A percentile compares a stretch with the other conserved stretches of the same genome.
These are phyloP conservation scores for Eubucco bourcierii DNA, from an alignment of 2,113 vertebrate genomes.

Conservation along the genomic window DNA sequence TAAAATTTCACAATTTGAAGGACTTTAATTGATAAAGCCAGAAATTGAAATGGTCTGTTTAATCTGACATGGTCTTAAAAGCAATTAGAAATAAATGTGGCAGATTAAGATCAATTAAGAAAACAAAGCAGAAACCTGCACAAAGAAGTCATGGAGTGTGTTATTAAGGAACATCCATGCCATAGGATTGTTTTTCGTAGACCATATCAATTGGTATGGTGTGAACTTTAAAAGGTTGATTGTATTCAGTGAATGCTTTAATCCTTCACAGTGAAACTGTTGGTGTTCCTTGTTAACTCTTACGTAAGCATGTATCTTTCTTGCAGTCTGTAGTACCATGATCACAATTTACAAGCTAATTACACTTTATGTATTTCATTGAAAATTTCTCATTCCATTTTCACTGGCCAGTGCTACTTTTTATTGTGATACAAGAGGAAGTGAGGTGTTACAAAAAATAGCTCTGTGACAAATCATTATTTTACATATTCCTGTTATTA, in stretches of 20 bases:
- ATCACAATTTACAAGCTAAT: background rate
- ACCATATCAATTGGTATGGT: background rate
- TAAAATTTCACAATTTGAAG: background rate
- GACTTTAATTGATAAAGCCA: background rate
- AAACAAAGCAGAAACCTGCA: background rate
- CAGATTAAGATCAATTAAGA: background rate
- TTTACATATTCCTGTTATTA: background rate
- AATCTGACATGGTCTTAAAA: background rate
- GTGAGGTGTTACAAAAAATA: background rate
- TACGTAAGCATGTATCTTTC: background rate
- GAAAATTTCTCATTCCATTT: background rate
- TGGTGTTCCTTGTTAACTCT: background rate
- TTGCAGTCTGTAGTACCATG: background rate
- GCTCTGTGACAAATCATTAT: background rate
- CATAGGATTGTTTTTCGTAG: background rate
- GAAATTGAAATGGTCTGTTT: background rate
- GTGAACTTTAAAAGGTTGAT: background rate
- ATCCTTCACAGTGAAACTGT: background rate
- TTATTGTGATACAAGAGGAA: background rate
- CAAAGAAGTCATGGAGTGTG: background rate
- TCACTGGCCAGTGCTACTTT: background rate
- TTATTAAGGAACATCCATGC: background rate
- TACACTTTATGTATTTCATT: background rate
- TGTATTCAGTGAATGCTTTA: background rate
- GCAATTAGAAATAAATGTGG: background rate